Base-by-base conservation (phyloP, 2,888 invertebrate genomes). In the Plagodis dolabraria region DNA sequence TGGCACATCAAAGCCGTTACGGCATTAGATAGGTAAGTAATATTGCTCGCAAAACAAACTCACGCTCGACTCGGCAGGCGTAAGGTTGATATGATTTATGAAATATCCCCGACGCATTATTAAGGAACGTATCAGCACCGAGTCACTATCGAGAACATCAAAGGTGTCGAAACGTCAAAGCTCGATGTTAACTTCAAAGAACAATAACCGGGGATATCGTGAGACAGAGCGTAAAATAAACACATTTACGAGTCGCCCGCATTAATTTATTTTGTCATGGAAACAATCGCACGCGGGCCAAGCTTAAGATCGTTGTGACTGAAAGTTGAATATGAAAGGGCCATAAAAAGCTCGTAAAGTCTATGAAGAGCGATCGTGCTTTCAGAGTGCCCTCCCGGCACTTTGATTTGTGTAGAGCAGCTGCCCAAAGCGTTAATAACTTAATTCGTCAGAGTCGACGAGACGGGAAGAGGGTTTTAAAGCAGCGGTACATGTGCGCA, bases 341-440 rank as follows among this genome's bases (percentile, higher is more conserved):
- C 80, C 89, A 85, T 91, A 92, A 92, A 92, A 89, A 72, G 77
- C 78, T 78, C 86, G 82, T 92, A 90, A 92, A 92, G 79, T 78
- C 79, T 80, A 79, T 79, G 82, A 83, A 73, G 79, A 84, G 82
- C 74, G 82, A 77, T 79, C 78, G 81, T 80, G 84, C 82, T 81
- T 76, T 83, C 80, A 88, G 77, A 82, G 82, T 79, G 82, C 33
- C 35, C 53, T 55, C 47, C 43, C 51, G 82, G 74, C 83, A 80
- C 89, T 90, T 92, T 92, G 92, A 92, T 92, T 92, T 92, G 92
- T 92, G 85, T 84, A 72, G 76, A 86, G 82, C 92, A 92, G 92
- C 92, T 92, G 91, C 80, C 83, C 72, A 75, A 74, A 85, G 85
- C 89, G 89, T 90, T 92, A 92, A 92, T 92, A 92, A 89, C 90